Evolutionary conservation across 1,140 invertebrate species (phyloP), one percentile per base, ranked within the genome.

Genomic region (Heliothis subflexa): DNA sequence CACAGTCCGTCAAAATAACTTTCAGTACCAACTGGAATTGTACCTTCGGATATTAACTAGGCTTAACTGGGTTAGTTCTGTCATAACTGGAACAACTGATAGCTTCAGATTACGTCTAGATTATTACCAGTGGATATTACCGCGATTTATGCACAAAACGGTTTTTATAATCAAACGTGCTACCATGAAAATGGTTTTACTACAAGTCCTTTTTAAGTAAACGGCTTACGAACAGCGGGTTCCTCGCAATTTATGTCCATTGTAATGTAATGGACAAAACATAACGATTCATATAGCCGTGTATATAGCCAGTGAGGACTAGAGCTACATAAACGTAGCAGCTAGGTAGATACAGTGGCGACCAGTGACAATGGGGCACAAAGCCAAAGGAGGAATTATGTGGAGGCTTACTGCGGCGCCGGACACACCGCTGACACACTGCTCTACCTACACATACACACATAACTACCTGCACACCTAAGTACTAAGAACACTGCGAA

Each of bases 311-410:
- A 9, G 66, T 40, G 33, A 40, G 33, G 3, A 40, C 33, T 40
- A 40, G 33, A 9, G 33, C 33, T 40, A 40, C 33, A 40, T 40
- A 40, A 52, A 52, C 3, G 49, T 54, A n/a, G 12, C 13, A 16
- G 50, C 13, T 70, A 54, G 49, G 25, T 70, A 54, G 28, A 18
- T n/a, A 70, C 47, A 70, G 11, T 12, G 66, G 3, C 25, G 14
- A 16, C 10, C 47, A 7, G 66, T 14, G 13, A 70, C 66, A 70
- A 70, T 70, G 50, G 49, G 18, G 49, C 21, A 25, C 49, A 54
- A 70, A 70, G 66, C 62, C 66, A 70, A 70, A 70, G 66, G 66
- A 70, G 66, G 66, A 66, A 70, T 70, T 70, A 70, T 70, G 66
- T 50, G 50, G 12, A 33, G 66, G 50, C 25, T 70, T 70, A 70